A percentile compares a stretch with the other conserved stretches of the same genome.
Evolutionary conservation across 1,140 invertebrate species (phyloP).

Genomic region (Drosophila leontia): DNA sequence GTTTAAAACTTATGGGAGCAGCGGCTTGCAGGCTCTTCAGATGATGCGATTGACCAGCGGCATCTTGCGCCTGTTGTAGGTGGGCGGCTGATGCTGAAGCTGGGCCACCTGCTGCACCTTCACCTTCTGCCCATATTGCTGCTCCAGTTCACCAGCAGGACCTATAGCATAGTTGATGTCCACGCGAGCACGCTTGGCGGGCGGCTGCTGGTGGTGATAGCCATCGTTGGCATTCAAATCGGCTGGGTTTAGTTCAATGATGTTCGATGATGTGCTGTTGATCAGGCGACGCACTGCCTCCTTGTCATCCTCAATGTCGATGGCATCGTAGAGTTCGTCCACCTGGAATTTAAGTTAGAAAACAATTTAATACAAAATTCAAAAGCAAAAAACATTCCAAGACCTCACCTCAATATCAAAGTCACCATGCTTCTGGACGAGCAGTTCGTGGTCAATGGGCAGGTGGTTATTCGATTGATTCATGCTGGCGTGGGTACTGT

Average conservation of each 20-base stretch:
- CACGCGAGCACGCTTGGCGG: constrained; percentile 72
- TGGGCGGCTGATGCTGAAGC: constrained; percentile 51
- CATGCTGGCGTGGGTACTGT: constrained; percentile 1
- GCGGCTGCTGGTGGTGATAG: constrained; percentile 42
- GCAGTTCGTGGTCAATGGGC: constrained; percentile 49
- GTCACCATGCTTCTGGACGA: constrained; percentile 57
- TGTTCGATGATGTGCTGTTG: constrained; percentile 17
- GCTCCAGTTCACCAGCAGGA: constrained; percentile 76
- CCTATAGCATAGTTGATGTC: constrained; percentile 83
- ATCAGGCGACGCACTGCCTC: constrained; percentile 84
- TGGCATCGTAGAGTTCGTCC: constrained; percentile 86
- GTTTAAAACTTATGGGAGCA: constrained; percentile 14
- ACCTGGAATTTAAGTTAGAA: constrained; percentile 51
- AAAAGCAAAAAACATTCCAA: neutral
- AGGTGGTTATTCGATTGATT: constrained; percentile 54
- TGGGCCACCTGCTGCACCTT: constrained; percentile 69
- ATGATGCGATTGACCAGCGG: constrained; percentile 87
- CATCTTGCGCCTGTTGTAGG: constrained; percentile 86
- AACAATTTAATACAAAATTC: neutral
- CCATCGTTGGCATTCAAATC: constrained; percentile 77
- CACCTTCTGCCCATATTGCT: constrained; percentile 74
- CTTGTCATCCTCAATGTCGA: constrained; percentile 86
- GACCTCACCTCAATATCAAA: constrained; percentile 82
- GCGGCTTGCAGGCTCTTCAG: constrained; percentile 1
- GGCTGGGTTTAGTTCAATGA: constrained; percentile 78